phyloP scores from a whole-genome alignment of 92 coral and sea anemone species.

The Phymanthus crucifer region DNA sequence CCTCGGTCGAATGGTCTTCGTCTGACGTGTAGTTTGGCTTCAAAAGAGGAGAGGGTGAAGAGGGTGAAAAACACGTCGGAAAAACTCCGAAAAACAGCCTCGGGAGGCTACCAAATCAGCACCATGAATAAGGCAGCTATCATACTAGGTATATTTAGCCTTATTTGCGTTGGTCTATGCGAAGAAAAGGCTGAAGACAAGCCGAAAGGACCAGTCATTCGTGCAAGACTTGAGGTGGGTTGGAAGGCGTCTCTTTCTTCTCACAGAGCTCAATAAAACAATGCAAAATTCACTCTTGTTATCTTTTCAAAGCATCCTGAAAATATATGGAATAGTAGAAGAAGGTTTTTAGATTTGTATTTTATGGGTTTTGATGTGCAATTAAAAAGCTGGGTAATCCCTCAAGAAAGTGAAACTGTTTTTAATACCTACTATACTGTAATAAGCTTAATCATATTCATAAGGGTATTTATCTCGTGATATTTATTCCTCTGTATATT shows the following conservation, averaged over 20 bases:
- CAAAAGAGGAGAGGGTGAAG: neutral
- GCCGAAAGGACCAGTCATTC: slow-evolving; percentile 36
- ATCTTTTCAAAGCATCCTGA: neutral
- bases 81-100: neutral
- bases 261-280: neutral
- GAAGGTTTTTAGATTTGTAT: neutral
- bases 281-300: neutral
- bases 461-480: neutral
- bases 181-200: slow-evolving; percentile 29
- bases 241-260: neutral
- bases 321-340: neutral
- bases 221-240: slow-evolving; percentile 81
- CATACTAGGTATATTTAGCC: slow-evolving; percentile 23
- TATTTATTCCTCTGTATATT: neutral
- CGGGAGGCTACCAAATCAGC: neutral
- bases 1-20: neutral
- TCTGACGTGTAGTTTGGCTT: neutral
- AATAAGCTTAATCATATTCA: neutral
- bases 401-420: neutral
- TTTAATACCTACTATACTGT: neutral
- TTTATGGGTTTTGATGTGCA: neutral
- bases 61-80: neutral
- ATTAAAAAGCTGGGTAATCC: neutral
- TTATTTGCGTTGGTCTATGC: slow-evolving; percentile 15
- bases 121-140: slow-evolving; percentile 13